Percentiles rank a stretch among this genome's conserved stretches.
These are phyloP conservation scores for Leuciscus waleckii DNA, from an alignment of 2,797 vertebrate species.

Conservation along the genomic window DNA sequence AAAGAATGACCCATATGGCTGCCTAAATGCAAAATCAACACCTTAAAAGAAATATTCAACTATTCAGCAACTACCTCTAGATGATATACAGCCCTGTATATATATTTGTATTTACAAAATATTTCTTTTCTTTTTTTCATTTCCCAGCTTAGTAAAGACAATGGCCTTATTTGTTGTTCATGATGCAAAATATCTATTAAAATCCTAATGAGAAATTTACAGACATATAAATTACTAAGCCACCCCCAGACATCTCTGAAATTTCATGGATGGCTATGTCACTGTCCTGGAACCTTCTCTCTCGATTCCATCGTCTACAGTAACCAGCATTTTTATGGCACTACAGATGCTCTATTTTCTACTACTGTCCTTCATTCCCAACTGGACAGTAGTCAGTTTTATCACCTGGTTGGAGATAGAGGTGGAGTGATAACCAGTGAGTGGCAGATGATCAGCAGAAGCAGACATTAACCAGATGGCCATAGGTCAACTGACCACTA, in stretches of 20 bases:
- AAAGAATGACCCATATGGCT: background rate
- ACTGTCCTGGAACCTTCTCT: constrained; percentile 18
- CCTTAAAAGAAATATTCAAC: background rate
- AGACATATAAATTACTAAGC: background rate
- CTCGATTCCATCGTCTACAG: constrained; percentile 12
- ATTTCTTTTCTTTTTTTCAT: background rate
- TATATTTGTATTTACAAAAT: background rate
- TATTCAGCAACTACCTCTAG: background rate
- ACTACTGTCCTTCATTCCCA: constrained; percentile 52
- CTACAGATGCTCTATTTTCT: constrained; percentile 44
- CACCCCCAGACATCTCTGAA: background rate
- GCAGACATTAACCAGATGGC: constrained; percentile 75
- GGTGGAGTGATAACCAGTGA: constrained; percentile 68
- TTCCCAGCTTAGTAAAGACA: background rate
- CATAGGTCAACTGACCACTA: constrained; percentile 63
- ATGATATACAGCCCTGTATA: background rate
- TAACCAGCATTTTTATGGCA: constrained; percentile 23
- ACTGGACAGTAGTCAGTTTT: constrained; percentile 65
- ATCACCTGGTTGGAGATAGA: constrained; percentile 66
- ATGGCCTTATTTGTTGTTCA: background rate
- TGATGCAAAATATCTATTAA: background rate
- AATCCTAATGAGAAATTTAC: background rate
- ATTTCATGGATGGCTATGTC: background rate
- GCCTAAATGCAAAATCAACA: background rate
- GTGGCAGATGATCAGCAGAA: constrained; percentile 77